phyloP scores from a whole-genome alignment of 2,113 vertebrate genomes.

The Cairina moschata region DNA sequence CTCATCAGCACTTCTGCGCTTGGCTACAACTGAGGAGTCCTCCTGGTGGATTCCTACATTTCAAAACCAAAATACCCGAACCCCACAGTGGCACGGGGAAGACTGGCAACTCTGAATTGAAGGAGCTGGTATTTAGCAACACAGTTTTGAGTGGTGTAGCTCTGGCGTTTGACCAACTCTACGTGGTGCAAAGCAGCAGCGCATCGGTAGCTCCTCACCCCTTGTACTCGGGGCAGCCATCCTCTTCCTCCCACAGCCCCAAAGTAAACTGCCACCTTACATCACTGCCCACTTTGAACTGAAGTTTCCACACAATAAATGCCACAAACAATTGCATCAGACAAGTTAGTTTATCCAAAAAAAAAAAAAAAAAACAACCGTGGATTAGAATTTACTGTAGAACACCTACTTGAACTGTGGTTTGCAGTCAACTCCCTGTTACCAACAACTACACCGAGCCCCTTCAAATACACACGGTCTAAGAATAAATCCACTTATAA shows the following conservation, averaged over 20 bases:
- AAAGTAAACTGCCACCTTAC: background rate
- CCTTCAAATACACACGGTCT: background rate
- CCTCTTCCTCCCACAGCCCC: background rate
- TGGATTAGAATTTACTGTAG: background rate
- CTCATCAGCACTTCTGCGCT: background rate
- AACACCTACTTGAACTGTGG: background rate
- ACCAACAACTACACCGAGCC: background rate
- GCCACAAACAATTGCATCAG: rapidly evolving
- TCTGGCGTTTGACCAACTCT: background rate
- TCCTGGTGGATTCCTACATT: background rate
- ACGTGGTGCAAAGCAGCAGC: background rate
- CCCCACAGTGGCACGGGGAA: rapidly evolving
- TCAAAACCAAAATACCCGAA: background rate
- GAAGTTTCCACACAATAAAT: background rate
- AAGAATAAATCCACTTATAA: background rate
- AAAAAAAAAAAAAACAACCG: background rate
- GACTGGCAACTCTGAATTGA: background rate
- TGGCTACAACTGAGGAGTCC: background rate
- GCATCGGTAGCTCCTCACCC: background rate
- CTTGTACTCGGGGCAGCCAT: background rate
- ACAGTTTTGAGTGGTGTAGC: background rate
- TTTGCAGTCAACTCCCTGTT: background rate
- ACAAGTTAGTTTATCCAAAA: background rate
- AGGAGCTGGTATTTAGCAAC: background rate
- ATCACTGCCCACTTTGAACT: background rate